Base-by-base conservation (phyloP, 64 coral and sea anemone genomes). In the Pocillopora verrucosa region DNA sequence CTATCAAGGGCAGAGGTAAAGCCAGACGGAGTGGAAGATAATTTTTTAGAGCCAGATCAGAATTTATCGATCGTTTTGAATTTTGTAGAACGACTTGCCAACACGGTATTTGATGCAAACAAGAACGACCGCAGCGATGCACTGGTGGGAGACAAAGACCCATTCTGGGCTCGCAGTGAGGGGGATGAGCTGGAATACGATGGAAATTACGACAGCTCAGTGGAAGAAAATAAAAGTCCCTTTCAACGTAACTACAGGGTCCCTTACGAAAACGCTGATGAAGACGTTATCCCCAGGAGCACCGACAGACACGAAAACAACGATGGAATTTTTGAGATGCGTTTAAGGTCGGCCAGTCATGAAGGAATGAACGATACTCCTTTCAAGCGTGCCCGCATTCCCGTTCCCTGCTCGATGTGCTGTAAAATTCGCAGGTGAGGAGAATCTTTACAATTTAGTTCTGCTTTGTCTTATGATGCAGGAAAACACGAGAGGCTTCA, bases 121-220 rank as follows among this genome's bases (percentile, higher is more conserved):
- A 34, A 59, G 56, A 11, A 79, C 11, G 77, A 59, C 22, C 56
- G 59, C 57, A 59, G 77, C 57, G 9, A 0, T 0, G 58, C 14
- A 7, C 41, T 51, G 41, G 7, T 51, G 41, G 41, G 41, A 51
- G 3, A 51, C 3, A 51, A 51, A 3, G 41, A 51, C 41, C 41
- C 41, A 51, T 51, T 51, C 41, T 51, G 41, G 41, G 41, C 41
- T 24, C 22, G 30, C 56, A n/a, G 10, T 11, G 77, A 79, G 6
- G 77, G 9, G 4, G 11, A 13, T 59, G 13, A 13, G 22, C 1
- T 79, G n/a, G 56, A 59, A 3, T 25, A 19, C 12, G 56, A 56
- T 5, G 75, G 19, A 77, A 77, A 77, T 45, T 37, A 58, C 20
- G 75, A 77, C 75, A 77, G 75, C 22, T 77, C 75, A 56, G 37